Conservation (phyloP, 2,113 vertebrate species). For the Otis tarda region DNA sequence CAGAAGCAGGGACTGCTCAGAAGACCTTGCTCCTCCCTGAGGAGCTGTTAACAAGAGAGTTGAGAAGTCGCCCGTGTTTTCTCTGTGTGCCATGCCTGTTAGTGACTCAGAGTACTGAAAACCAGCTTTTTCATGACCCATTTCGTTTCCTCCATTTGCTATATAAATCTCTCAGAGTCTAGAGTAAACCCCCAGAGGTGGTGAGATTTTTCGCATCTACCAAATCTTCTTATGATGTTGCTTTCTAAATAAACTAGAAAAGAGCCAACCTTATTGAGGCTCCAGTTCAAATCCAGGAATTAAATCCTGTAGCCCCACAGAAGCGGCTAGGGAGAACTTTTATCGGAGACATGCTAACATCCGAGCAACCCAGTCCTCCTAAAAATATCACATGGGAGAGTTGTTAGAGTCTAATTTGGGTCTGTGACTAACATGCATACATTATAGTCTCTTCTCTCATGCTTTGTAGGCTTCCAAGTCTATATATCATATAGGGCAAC, state of each 20-base stretch:
- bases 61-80: neutral
- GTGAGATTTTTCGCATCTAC: neutral
- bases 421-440: neutral
- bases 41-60: neutral
- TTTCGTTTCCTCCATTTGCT: neutral
- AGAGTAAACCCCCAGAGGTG: neutral
- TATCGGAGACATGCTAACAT: neutral
- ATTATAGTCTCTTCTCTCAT: neutral
- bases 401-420: neutral
- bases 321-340: neutral
- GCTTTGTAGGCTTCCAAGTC: neutral
- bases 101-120: neutral
- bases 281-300: neutral
- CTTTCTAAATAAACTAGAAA: neutral
- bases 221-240: neutral
- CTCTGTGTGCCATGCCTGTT: neutral
- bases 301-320: neutral
- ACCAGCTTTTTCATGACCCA: neutral
- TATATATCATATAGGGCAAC: neutral
- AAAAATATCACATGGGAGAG: neutral
- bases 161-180: accelerated
- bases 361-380: neutral
- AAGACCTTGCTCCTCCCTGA: neutral
- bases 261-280: neutral
- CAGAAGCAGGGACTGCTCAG: neutral